A percentile compares a stretch with the other conserved stretches of the same genome.
phyloP scores from a whole-genome alignment of 2,888 invertebrate species.

The Tenthredo scrophulariae region DNA sequence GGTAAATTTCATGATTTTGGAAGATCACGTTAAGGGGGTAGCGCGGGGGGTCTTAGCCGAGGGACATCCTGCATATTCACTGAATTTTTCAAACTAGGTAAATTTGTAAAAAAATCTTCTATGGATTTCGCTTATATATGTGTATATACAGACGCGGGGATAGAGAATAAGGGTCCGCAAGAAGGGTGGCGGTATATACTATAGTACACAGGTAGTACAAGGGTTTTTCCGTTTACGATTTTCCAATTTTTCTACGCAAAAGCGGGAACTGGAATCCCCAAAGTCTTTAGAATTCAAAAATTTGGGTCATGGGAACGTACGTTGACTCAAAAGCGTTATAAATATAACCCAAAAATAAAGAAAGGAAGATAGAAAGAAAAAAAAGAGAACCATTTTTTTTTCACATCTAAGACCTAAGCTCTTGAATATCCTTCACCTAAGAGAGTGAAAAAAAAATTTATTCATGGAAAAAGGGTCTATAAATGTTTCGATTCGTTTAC shows the following conservation, averaged over 20 bases:
- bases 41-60: constrained; percentile 33
- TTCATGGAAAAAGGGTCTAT: too few relatives aligned
- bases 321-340: constrained; percentile 44
- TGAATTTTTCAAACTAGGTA: constrained; percentile 53
- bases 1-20: constrained; percentile 75
- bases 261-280: not conserved
- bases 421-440: not conserved
- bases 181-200: not conserved
- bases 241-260: constrained; percentile 11
- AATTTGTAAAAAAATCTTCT: constrained; percentile 62
- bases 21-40: constrained; percentile 67
- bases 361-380: constrained; percentile 25
- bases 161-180: not conserved
- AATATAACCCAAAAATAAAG: constrained; percentile 44
- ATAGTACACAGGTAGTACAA: not conserved
- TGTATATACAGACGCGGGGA: not conserved
- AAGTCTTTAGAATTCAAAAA: constrained; percentile 71
- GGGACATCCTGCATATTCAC: constrained; percentile 76
- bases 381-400: not conserved
- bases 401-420: not conserved
- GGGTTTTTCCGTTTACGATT: not conserved
- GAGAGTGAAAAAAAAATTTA: not conserved
- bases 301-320: constrained; percentile 77
- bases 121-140: constrained; percentile 36
- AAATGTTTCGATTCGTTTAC: too few relatives aligned